Evolutionary conservation across 2,113 vertebrate species (phyloP).

Genomic region (Prochilodus magdalenae): DNA sequence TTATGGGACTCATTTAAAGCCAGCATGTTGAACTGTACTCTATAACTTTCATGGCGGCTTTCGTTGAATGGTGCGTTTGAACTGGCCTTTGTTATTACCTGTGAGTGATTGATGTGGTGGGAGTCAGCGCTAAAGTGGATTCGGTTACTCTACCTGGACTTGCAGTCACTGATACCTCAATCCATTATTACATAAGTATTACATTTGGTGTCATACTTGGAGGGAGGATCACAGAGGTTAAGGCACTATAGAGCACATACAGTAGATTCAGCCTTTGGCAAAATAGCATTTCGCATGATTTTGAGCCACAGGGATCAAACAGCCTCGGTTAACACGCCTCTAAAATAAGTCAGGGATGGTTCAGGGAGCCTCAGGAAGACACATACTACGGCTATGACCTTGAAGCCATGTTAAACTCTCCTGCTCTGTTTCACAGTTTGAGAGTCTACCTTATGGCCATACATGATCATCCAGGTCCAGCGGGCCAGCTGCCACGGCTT

Average conservation of each 20-base stretch:
- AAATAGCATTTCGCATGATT: background rate
- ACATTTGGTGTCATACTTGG: conserved; percentile 21
- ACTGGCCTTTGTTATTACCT: conserved; percentile 34
- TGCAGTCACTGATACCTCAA: conserved; percentile 48
- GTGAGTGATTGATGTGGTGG: conserved; percentile 41
- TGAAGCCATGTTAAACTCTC: conserved; percentile 23
- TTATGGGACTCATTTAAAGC: background rate
- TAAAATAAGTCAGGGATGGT: background rate
- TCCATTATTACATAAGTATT: conserved; percentile 33
- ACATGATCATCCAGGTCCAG: conserved; percentile 44
- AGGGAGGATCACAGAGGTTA: conserved; percentile 17
- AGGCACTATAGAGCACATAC: conserved; percentile 4
- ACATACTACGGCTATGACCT: conserved; percentile 14
- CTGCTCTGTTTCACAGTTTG: conserved; percentile 20
- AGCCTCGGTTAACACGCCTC: background rate
- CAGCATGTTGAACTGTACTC: conserved; percentile 3
- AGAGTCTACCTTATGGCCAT: conserved; percentile 30
- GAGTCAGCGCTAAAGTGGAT: conserved; percentile 39
- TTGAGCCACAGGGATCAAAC: background rate
- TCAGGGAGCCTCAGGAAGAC: background rate
- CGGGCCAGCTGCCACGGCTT: conserved; percentile 66
- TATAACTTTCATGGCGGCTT: conserved; percentile 32
- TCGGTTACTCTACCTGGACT: conserved; percentile 45
- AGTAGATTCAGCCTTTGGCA: background rate
- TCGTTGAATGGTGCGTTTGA: conserved; percentile 22